Base-by-base conservation (phyloP, 2,888 invertebrate genomes). In the Tuta absoluta region DNA sequence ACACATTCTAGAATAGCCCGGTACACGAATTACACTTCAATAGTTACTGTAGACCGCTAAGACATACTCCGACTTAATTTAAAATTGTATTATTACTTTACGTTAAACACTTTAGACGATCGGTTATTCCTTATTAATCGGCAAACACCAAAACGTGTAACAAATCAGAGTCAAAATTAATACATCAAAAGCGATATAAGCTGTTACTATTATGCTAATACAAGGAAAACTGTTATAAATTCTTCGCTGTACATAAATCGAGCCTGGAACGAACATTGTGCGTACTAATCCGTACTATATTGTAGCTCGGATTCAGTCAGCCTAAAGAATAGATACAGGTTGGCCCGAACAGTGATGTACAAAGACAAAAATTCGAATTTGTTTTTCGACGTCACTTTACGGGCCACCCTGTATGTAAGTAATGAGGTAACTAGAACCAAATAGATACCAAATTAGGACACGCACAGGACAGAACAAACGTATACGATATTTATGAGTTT, bases 111-210 rank as follows among this genome's bases (percentile, higher is more conserved):
- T 79, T 78, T 74, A 79, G 77, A 77, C 70, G 72, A 73, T 74
- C 69, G 37, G 68, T 75, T 73, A 70, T 69, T 74, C 59, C 64
- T 69, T 68, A 74, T 75, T 73, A 73, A 74, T 74, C 69, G 70
- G 71, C 76, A 75, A 81, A 80, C 78, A 80, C 76, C 80, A 81
- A 79, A 79, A 81, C 75, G 73, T 78, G 78, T 81, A 85, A 84
- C 78, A 78, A 82, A 80, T 75, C 72, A 70, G 12, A 72, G 69
- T 78, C 75, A 77, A 28, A 85, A 82, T 76, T 72, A 80, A 81
- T 73, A 84, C 85, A 85, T 79, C 81, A 75, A 85, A 86, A 86
- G 85, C 86, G 74, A 75, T 77, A 74, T 74, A 84, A 83, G 81
- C 70, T 76, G 76, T 78, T 76, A 79, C 71, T 71, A 69, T 67